A percentile compares a stretch with the other conserved stretches of the same genome.
phyloP scores from a whole-genome alignment of 2,797 vertebrate species.

The Catharus ustulatus region DNA sequence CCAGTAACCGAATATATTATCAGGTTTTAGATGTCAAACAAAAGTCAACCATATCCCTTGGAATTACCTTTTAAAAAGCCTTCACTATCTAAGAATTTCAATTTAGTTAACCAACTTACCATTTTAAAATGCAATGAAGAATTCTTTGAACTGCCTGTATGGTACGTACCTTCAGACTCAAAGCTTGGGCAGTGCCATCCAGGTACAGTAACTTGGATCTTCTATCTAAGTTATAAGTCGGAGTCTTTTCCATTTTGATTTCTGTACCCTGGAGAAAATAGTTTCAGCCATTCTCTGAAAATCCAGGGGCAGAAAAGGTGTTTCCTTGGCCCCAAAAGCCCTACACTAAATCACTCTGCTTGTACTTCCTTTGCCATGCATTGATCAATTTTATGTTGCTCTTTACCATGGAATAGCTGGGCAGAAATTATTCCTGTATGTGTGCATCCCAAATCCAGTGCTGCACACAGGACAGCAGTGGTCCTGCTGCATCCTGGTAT shows the following conservation, averaged over 20 bases:
- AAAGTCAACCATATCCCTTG: not conserved
- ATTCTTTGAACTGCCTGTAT: conserved; percentile 13
- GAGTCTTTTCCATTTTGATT: not conserved
- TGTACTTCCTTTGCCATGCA: not conserved
- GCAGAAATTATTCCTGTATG: not conserved
- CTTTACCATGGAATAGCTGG: not conserved
- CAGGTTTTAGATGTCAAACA: not conserved
- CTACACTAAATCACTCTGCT: not conserved
- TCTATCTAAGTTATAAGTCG: not conserved
- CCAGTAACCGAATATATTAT: not conserved
- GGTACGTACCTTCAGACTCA: not conserved
- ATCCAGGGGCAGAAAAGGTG: not conserved
- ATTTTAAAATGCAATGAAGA: not conserved
- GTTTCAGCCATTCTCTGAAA: not conserved
- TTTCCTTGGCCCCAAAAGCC: not conserved
- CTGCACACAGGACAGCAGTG: not conserved
- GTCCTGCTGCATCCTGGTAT: not conserved
- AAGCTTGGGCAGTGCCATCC: not conserved
- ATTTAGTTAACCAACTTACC: not conserved
- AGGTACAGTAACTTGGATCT: not conserved
- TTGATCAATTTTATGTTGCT: not conserved
- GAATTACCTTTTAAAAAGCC: not conserved
- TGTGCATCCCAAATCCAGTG: not conserved
- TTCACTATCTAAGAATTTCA: not conserved
- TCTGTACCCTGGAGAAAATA: not conserved